Evolutionary conservation across 2,113 vertebrate genomes (phyloP), one percentile per base, ranked within the genome.

Genomic region (Neotoma lepida): DNA sequence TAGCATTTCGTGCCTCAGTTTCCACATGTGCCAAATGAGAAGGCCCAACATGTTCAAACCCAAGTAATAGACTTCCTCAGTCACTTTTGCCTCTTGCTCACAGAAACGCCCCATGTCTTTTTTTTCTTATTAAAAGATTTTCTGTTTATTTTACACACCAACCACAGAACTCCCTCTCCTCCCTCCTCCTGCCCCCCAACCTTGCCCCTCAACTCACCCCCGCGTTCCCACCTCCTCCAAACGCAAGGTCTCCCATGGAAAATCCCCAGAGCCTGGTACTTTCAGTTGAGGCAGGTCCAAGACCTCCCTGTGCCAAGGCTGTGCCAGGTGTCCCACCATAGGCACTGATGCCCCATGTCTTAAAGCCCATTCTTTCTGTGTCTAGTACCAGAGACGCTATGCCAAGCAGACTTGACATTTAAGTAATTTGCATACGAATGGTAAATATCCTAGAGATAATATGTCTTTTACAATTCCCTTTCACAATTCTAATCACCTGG

Each of bases 391-490:
- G 1, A 92, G 44, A 41, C 61, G n/a, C 56, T 49, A 18, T 4
- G 33, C 26, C 33, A 64, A 74, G 22, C 17, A 49, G 35, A 56
- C 7, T 39, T 3, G 33, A 80, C 15, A 87, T 89, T 44, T 44
- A 78, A 39, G 61, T 56, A 64, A 58, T 88, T 89, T 49, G 46
- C 7, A 12, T 5, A 63, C n/a, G 10, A 64, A 8, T 13, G 35
- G 26, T 56, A 44, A 96, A 28, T 49, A 87, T 26, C 41, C 77
- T 54, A 92, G 63, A 90, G 91, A 76, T 13, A 88, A 77, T n/a
- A 0, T 73, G 58, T 28, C 15, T 78, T 24, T 64, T 49, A 78
- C 8, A 35, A 86, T 77, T 82, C 54, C 56, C 20, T 82, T 82
- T 39, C 41, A 12, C 46, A 74, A 70, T 85, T 86, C 64, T 51